Percentiles rank a stretch among this genome's conserved stretches.
These are phyloP conservation scores for Hippocampus comes DNA, from an alignment of 2,113 vertebrate species.

Conservation along the genomic window DNA sequence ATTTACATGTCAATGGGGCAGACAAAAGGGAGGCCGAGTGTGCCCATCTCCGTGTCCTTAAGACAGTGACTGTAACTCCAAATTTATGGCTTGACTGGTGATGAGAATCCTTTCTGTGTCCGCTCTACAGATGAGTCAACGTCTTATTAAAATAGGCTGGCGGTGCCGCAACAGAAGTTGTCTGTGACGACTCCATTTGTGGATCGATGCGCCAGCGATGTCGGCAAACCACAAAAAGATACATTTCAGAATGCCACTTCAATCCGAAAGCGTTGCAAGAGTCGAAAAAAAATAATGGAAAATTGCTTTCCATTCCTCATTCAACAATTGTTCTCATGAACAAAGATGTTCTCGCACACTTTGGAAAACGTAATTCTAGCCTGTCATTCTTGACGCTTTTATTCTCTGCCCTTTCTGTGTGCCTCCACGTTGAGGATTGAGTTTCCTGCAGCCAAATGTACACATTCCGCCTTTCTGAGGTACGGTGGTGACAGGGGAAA, in stretches of 20 bases:
- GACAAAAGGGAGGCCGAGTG: conserved; percentile 58
- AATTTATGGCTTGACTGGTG: conserved; percentile 30
- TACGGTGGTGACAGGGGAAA: not conserved
- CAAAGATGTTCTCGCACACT: not conserved
- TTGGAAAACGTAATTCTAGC: not conserved
- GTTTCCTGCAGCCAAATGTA: conserved; percentile 1
- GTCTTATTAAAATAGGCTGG: conserved; percentile 17
- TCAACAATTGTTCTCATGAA: not conserved
- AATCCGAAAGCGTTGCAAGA: not conserved
- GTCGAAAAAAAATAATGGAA: not conserved
- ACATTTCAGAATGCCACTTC: not conserved
- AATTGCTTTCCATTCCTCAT: not conserved
- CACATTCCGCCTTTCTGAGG: not conserved
- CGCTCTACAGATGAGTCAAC: conserved; percentile 23
- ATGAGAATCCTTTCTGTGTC: conserved; percentile 26
- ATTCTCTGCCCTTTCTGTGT: not conserved
- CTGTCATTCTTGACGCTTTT: not conserved
- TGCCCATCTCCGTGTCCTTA: conserved; percentile 37
- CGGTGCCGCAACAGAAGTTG: not conserved
- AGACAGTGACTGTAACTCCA: conserved; percentile 33
- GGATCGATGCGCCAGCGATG: not conserved
- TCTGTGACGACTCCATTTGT: not conserved
- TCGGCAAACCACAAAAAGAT: not conserved
- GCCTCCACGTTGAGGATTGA: not conserved
- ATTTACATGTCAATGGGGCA: conserved; percentile 88